Conservation (phyloP, 2,797 vertebrate species). For the Mormyrus proboscirostris region DNA sequence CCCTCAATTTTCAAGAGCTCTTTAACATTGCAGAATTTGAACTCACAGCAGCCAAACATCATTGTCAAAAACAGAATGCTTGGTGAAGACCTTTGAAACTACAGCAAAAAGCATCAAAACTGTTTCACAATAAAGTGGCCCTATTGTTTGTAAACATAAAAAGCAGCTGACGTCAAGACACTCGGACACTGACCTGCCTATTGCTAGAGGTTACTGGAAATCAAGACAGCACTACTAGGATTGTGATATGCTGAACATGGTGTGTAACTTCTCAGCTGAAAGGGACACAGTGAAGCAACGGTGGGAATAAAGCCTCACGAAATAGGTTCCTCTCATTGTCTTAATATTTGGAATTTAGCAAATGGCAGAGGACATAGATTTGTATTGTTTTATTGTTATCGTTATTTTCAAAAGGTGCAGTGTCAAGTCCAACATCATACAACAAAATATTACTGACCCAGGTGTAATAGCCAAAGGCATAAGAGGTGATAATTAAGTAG, state of each 20-base stretch:
- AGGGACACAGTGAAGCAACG: not conserved
- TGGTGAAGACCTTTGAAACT: not conserved
- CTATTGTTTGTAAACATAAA: not conserved
- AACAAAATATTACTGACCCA: not conserved
- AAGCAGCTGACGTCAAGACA: not conserved
- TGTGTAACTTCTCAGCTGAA: not conserved
- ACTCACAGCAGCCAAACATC: not conserved
- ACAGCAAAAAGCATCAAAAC: not conserved
- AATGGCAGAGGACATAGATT: not conserved
- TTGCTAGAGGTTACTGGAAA: not conserved
- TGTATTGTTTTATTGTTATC: not conserved
- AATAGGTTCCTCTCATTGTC: not conserved
- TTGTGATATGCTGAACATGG: not conserved
- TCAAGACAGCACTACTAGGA: not conserved
- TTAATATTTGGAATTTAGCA: not conserved
- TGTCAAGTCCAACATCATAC: not conserved
- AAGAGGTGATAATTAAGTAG: not conserved
- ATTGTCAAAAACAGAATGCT: not conserved
- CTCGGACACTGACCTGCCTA: not conserved
- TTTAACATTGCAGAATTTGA: not conserved
- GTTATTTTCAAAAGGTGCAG: not conserved
- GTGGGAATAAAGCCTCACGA: not conserved
- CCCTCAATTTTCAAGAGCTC: not conserved
- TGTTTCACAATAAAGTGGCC: not conserved
- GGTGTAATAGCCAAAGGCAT: not conserved